These are phyloP conservation scores for Nannospalax galili DNA, from an alignment of 2,113 vertebrate genomes.

Conservation along the genomic window DNA sequence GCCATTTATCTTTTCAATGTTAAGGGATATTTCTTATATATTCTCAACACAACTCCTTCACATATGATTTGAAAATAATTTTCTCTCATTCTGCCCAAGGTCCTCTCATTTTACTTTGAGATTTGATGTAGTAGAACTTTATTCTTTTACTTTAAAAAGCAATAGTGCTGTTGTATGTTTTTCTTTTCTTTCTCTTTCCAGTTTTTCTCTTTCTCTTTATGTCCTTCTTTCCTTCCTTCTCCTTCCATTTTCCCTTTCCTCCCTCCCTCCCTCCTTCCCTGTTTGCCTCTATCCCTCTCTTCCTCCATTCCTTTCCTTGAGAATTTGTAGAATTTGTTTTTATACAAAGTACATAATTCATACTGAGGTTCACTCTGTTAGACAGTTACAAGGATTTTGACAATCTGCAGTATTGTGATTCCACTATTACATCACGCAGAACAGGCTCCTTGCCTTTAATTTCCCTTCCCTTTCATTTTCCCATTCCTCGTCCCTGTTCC, in stretches of 20 bases:
- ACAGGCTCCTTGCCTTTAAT: not conserved
- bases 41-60: not conserved
- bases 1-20: not conserved
- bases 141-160: not conserved
- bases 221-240: too few relatives aligned
- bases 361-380: not conserved
- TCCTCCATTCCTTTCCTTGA: not conserved
- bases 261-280: too few relatives aligned
- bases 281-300: too few relatives aligned
- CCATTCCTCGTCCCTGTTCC: not conserved
- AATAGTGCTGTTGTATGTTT: not conserved
- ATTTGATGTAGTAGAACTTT: not conserved
- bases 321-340: too few relatives aligned
- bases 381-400: not conserved
- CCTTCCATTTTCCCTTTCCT: too few relatives aligned
- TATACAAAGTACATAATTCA: not conserved
- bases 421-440: not conserved
- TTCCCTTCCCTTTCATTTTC: not conserved
- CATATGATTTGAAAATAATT: not conserved
- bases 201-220: too few relatives aligned
- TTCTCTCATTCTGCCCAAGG: not conserved
- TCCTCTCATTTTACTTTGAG: not conserved
- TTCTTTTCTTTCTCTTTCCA: too few relatives aligned
- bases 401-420: not conserved
- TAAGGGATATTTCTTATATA: not conserved